Base-by-base conservation (phyloP, 2,113 vertebrate species). In the Bathybates hornii region DNA sequence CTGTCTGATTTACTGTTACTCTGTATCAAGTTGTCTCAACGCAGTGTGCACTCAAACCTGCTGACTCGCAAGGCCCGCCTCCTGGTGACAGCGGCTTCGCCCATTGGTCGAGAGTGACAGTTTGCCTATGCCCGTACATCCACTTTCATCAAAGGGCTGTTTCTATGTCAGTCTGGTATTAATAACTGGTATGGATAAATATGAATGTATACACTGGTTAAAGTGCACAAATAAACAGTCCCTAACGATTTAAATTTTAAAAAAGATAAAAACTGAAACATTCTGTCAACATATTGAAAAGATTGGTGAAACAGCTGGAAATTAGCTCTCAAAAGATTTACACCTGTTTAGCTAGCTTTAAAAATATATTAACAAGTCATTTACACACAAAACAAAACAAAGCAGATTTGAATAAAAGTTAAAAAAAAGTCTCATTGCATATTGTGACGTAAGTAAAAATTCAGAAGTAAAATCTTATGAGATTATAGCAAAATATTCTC, bases 1-100 rank as follows among this genome's bases (percentile, higher is more conserved):
- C 94, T 48, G 93, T 95, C 92, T 96, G 96, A 96, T 96, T 96
- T 96, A 95, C 96, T 94, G 95, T 95, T 95, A 94, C 95, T 94
- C 94, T 95, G 90, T 91, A 90, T 93, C 93, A 94, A 95, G 93
- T 94, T 92, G 91, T 89, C 88, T 86, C 89, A 89, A 79, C 93
- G 88, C 87, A 86, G 83, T 54, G 87, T 41, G 34, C 96, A 96
- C 50, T 82, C 96, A 66, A 96, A 90, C 95, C 0, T 95, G 93
- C 89, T 92, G 8, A 6, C 81, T 5, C 34, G 0, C 3, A 36
- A 57, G 45, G 4, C 84, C 92, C 95, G 94, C 94, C 95, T 95
- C 66, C 34, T 2, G 12, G 17, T 4, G 27, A 5, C 27, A 43
- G 1, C 8, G 6, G 3, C 32, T 11, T 73, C 34, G 84, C 38